Evolutionary conservation across 1,140 invertebrate species (phyloP).

Genomic region (Cepaea nemoralis): DNA sequence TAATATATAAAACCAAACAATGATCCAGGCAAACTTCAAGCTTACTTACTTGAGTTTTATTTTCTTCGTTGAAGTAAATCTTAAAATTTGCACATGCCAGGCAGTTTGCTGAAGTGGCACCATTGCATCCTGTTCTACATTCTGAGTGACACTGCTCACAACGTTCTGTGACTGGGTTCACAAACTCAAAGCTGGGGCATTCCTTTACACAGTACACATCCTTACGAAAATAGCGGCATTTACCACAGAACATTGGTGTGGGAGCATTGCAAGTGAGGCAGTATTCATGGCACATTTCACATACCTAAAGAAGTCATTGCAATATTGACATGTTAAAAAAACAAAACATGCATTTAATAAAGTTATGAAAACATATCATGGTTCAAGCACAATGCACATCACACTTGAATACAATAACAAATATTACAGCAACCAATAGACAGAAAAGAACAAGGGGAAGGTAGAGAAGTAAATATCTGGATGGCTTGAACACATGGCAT

Average conservation of each 20-base stretch:
- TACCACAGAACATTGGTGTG: slow-evolving; percentile 50
- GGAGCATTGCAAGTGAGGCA: slow-evolving; percentile 89
- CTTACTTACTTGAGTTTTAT: no score
- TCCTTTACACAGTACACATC: slow-evolving; percentile 78
- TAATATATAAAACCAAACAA: no score
- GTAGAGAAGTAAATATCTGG: no score
- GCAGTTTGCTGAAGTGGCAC: slow-evolving; percentile 84
- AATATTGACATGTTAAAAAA: no score
- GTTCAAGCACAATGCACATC: no score
- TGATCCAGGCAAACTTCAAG: no score
- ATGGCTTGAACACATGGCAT: no score
- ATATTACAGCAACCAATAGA: no score
- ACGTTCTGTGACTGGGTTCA: slow-evolving; percentile 36
- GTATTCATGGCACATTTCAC: slow-evolving; percentile 83
- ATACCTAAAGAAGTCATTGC: slow-evolving; percentile 61
- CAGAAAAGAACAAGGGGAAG: no score
- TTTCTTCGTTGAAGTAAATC: slow-evolving; percentile 76
- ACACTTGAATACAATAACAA: no score
- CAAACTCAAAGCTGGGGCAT: slow-evolving; percentile 74
- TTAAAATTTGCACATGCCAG: slow-evolving; percentile 87
- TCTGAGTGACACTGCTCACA: slow-evolving; percentile 76
- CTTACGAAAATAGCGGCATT: slow-evolving; percentile 56
- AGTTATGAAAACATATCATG: no score
- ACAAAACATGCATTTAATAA: no score
- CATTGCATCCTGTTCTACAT: slow-evolving; percentile 86